A percentile compares a stretch with the other conserved stretches of the same genome.
Conservation (phyloP, 1,140 invertebrate species). For the Glossosoma conforme region DNA sequence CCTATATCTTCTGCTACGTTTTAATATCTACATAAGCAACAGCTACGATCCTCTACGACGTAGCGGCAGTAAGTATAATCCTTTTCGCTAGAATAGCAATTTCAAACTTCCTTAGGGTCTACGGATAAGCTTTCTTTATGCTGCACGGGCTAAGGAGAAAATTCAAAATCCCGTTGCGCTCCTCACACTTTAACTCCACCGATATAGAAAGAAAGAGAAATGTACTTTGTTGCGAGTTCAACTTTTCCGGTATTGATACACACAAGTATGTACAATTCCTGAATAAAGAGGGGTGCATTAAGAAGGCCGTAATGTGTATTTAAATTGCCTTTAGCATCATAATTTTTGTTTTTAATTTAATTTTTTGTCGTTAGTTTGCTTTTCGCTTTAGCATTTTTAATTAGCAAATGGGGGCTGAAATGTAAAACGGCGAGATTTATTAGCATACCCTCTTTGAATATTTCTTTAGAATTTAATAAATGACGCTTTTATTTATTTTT, state of each 20-base stretch:
- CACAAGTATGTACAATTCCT: conserved; percentile 40
- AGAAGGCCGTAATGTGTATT: conserved; percentile 48
- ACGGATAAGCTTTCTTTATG: conserved; percentile 55
- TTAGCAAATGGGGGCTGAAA: conserved; percentile 20
- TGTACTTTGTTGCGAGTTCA: neutral
- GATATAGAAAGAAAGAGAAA: conserved; percentile 12
- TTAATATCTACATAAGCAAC: conserved; percentile 32
- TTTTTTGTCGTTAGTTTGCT: conserved; percentile 11
- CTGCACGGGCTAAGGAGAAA: conserved; percentile 30
- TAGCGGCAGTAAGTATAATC: conserved; percentile 53
- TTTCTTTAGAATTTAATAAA: no score
- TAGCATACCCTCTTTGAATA: no score
- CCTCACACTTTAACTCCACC: no score
- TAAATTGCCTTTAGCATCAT: conserved; percentile 46
- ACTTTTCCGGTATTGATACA: conserved; percentile 22
- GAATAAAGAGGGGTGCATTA: conserved; percentile 48
- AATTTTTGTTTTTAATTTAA: conserved; percentile 51
- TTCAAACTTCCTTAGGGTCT: conserved; percentile 55
- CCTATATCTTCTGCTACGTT: conserved; percentile 30
- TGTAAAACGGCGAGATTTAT: conserved; percentile 14
- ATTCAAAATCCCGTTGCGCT: no score
- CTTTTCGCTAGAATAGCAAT: conserved; percentile 55
- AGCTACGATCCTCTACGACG: conserved; percentile 38
- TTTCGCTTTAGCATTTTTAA: conserved; percentile 20
- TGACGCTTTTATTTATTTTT: no score